These are phyloP conservation scores for Xyliphius kryptos DNA, from an alignment of 2,113 vertebrate species.

Conservation along the genomic window DNA sequence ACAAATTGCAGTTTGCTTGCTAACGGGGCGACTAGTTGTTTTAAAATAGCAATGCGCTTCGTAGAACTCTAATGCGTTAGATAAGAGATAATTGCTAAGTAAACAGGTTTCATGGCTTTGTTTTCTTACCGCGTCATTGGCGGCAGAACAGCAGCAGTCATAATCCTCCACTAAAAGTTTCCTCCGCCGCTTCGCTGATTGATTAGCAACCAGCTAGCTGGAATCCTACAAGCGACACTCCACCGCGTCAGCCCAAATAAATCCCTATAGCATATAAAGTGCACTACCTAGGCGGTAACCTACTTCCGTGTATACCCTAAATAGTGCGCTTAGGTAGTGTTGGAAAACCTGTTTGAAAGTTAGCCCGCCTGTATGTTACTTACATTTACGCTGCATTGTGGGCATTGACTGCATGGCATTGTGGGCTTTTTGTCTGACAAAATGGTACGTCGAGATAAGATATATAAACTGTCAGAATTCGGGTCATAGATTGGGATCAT, in stretches of 20 bases:
- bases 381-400: slow-evolving; percentile 38
- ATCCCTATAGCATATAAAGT: neutral
- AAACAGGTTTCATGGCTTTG: slow-evolving; percentile 16
- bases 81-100: neutral
- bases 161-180: slow-evolving; percentile 44
- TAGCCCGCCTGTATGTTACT: slow-evolving; percentile 5
- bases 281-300: neutral
- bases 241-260: slow-evolving; percentile 3
- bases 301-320: no score
- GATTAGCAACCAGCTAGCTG: slow-evolving; percentile 36
- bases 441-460: neutral
- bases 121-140: slow-evolving; percentile 4
- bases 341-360: neutral
- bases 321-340: neutral
- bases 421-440: neutral
- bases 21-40: neutral
- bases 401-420: neutral
- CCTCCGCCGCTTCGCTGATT: slow-evolving; percentile 24
- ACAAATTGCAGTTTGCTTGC: slow-evolving; percentile 1
- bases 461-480: no score
- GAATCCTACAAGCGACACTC: slow-evolving; percentile 35
- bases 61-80: neutral
- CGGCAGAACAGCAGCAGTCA: slow-evolving; percentile 4
- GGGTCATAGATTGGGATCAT: no score
- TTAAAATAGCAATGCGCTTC: neutral